phyloP scores from a whole-genome alignment of 2,797 vertebrate genomes.

The Petrocephalus schoutedeni region DNA sequence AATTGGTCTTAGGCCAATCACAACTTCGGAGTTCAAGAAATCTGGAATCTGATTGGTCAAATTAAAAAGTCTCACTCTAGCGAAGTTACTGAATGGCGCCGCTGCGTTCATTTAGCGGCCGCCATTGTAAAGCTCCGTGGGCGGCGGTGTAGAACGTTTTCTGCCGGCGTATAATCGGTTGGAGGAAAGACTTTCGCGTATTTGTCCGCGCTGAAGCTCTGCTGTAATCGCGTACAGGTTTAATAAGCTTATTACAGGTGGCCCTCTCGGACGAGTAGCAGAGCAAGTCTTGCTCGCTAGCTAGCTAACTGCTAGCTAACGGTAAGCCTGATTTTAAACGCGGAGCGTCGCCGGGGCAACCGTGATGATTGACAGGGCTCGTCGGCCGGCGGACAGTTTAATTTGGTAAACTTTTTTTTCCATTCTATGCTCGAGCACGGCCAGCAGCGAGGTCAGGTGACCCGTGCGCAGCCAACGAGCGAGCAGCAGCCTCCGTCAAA shows the following conservation, averaged over 20 bases:
- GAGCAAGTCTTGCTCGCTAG: neutral
- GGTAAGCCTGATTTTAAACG: neutral
- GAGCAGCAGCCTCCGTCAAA: neutral
- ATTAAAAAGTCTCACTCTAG: neutral
- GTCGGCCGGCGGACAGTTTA: neutral
- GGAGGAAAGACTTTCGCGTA: neutral
- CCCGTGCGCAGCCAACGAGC: neutral
- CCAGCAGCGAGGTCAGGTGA: neutral
- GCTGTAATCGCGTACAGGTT: neutral
- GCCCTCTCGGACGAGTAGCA: neutral
- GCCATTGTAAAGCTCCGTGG: constrained; percentile 5
- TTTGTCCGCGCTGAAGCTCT: neutral
- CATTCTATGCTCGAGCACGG: neutral
- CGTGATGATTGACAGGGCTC: neutral
- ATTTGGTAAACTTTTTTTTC: neutral
- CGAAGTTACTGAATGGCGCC: constrained; percentile 17
- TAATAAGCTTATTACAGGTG: neutral
- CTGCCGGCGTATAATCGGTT: neutral
- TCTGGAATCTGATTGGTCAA: neutral
- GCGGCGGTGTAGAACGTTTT: neutral
- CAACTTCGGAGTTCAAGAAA: constrained; percentile 11
- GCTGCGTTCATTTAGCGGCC: neutral
- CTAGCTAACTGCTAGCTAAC: neutral
- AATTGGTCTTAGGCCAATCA: neutral
- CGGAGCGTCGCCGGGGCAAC: neutral